Evolutionary conservation across 2,797 vertebrate genomes (phyloP), one percentile per base, ranked within the genome.

Genomic region (Eulemur mongoz): DNA sequence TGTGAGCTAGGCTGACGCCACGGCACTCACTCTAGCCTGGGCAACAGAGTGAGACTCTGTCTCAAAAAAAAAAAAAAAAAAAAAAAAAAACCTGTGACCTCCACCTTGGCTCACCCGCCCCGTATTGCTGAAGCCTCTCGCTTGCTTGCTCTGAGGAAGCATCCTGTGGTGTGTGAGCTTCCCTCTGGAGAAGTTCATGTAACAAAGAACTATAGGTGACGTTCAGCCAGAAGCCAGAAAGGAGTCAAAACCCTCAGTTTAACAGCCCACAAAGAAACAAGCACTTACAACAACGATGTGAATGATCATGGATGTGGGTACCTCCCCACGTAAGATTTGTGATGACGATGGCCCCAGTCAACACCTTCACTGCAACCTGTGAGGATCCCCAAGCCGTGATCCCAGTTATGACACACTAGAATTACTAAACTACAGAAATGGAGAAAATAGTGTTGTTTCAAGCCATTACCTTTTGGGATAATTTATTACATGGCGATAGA

Each of bases 111-210:
- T 81, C 17, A 38, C 52, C 32, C 4, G 7, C 38, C 72, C 10
- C 23, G 1, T 15, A 38, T 89, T n/a, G 23, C 18, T 54, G 15
- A 4, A 15, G 48, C 13, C 35, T 59, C 50, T 45, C 12, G 7
- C 11, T 45, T 27, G 2, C 15, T 48, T 82, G 70, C 12, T 40
- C 5, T 69, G 57, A 79, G 50, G 43, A 61, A 86, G 14, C 12
- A 67, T 40, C 0, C 5, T 4, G 5, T 2, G 2, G 7, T 27
- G 15, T 7, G 9, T 45, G 10, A 89, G 20, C 50, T 43, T 4
- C 12, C 8, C 17, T 40, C 2, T 9, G 4, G 23, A 67, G 35
- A 63, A n/a, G 5, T 4, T 20, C 7, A 52, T 0, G 1, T 30
- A 73, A 48, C n/a, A 57, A 35, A 67, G 14, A 81, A 54, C 7